Percentiles rank a stretch among this genome's conserved stretches.
phyloP scores from a whole-genome alignment of 2,797 vertebrate genomes.

The Catharus ustulatus region DNA sequence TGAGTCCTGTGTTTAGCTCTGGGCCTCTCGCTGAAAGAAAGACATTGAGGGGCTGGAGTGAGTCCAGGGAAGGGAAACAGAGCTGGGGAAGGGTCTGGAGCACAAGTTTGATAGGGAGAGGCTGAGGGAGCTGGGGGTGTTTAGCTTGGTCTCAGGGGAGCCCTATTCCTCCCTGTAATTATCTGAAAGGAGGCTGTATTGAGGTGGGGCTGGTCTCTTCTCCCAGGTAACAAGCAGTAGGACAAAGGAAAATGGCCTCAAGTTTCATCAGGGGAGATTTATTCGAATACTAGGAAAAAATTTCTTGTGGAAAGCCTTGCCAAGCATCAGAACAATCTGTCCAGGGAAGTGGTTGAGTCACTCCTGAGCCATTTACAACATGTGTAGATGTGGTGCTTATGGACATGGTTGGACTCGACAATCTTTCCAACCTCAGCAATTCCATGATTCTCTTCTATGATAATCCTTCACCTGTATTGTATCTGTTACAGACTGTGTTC shows the following conservation, averaged over 20 bases:
- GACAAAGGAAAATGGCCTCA: neutral
- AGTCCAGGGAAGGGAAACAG: fast-evolving
- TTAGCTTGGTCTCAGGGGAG: fast-evolving
- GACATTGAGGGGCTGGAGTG: fast-evolving
- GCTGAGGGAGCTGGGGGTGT: neutral
- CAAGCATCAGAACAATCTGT: neutral
- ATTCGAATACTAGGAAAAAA: neutral
- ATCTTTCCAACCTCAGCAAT: neutral
- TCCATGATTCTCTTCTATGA: fast-evolving
- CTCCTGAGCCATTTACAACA: neutral
- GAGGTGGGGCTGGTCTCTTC: fast-evolving
- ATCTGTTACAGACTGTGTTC: neutral
- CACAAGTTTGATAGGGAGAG: fast-evolving
- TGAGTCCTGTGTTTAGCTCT: fast-evolving
- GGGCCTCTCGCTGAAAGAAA: fast-evolving
- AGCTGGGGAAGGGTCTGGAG: neutral
- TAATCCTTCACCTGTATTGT: neutral
- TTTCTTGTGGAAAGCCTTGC: neutral
- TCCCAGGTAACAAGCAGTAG: neutral
- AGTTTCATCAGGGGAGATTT: neutral
- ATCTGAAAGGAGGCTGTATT: neutral
- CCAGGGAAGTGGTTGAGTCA: neutral
- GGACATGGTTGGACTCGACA: fast-evolving
- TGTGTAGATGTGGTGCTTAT: fast-evolving
- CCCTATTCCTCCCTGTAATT: fast-evolving